Base-by-base conservation (phyloP, 2,797 vertebrate species). In the Acanthis flammea region DNA sequence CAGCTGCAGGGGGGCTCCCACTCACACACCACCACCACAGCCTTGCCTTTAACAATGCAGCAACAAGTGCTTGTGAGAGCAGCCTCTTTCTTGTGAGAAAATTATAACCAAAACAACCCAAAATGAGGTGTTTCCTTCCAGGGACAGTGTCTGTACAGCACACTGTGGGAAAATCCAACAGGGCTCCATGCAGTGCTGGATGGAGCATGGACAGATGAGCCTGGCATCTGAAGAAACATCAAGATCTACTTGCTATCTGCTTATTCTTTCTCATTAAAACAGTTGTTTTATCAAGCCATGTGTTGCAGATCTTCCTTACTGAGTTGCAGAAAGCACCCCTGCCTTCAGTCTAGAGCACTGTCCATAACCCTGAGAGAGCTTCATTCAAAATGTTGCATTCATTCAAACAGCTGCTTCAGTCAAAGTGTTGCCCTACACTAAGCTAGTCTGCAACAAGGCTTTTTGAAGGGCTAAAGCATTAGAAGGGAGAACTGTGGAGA, bases 131-230 rank as follows among this genome's bases (percentile, higher is more conserved):
- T 19, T 55, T 68, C 37, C 33, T 39, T 81, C 24, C 14, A 16
- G 2, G 23, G 27, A 18, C 13, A 37, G 25, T 16, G 28, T 42
- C 41, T 51, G 8, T 31, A 39, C 19, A 33, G 31, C 0, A 0
- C 8, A 22, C 39, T 28, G 19, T 27, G 22, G 39, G 27, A 60
- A 60, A 67, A 72, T 31, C 21, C 41, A 67, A 1, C 7, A 27
- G 2, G 2, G 23, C 8, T 82, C 14, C 19, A 17, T 41, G 9
- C 12, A 16, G 0, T 27, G 39, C 53, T 71, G 66, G 19, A 44
- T 1, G 1, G 48, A 55, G 63, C 14, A 41, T 0, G 1, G 27
- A 47, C 16, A 5, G 8, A 14, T 13, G 11, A 33, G 6, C 6
- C 13, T 14, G 17, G 31, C 10, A 44, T 21, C 18, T 25, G 35